A percentile compares a stretch with the other conserved stretches of the same genome.
Conservation (phyloP, 2,888 invertebrate genomes). For the Empis stercorea region DNA sequence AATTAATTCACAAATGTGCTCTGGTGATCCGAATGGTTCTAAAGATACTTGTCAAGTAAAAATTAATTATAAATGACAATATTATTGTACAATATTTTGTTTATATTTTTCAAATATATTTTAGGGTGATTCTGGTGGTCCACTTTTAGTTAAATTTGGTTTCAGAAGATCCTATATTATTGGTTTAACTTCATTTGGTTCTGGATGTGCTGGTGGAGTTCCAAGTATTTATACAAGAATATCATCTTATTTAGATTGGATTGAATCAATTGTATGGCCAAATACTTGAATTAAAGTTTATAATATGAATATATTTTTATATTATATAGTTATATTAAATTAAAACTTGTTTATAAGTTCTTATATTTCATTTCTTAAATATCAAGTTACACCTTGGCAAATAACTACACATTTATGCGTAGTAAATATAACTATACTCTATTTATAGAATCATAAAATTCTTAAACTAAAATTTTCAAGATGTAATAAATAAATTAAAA, state of each 20-base stretch:
- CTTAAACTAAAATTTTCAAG: too few relatives aligned
- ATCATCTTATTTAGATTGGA: constrained; percentile 3
- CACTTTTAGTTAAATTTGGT: neutral
- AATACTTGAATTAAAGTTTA: neutral
- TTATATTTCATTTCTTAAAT: too few relatives aligned
- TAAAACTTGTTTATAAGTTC: too few relatives aligned
- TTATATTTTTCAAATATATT: too few relatives aligned
- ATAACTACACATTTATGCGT: too few relatives aligned
- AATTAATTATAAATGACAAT: neutral
- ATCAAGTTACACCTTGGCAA: too few relatives aligned
- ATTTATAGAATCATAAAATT: too few relatives aligned
- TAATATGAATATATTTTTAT: too few relatives aligned
- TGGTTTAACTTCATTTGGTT: constrained; percentile 5
- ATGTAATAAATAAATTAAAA: too few relatives aligned
- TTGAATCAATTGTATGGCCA: neutral
- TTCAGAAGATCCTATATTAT: neutral
- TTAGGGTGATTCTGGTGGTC: constrained; percentile 2
- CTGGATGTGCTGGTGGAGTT: neutral
- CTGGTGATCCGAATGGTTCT: constrained; percentile 1
- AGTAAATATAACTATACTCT: too few relatives aligned
- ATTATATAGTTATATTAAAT: too few relatives aligned
- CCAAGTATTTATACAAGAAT: constrained; percentile 5
- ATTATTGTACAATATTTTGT: neutral
- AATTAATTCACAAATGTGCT: constrained; percentile 1
- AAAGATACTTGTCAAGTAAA: constrained; percentile 7